Conservation (phyloP, 1,140 invertebrate species). For the Cyclina sinensis region DNA sequence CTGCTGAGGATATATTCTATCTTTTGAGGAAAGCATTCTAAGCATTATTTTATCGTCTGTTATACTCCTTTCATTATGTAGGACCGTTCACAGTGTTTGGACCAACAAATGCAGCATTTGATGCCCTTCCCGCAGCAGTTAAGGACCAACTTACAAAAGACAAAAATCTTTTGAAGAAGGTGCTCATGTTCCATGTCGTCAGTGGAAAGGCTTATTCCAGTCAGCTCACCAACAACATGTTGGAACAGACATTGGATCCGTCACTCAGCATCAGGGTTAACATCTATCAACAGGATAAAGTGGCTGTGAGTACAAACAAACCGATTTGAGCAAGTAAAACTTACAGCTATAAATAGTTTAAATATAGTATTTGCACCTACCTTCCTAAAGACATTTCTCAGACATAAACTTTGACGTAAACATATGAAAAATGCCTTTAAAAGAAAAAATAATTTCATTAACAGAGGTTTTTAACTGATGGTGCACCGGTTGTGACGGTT, state of each 20-base stretch:
- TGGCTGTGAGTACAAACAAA: constrained; percentile 35
- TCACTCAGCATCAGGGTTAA: constrained; percentile 80
- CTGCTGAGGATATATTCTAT: too few relatives aligned
- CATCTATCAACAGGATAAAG: constrained; percentile 73
- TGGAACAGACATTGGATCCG: constrained; percentile 59
- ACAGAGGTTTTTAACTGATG: background rate
- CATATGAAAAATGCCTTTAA: too few relatives aligned
- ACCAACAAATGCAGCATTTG: constrained; percentile 65
- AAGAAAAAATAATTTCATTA: background rate
- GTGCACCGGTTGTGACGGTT: constrained; percentile 78
- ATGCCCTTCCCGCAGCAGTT: constrained; percentile 42
- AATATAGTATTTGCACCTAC: too few relatives aligned
- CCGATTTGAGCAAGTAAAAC: background rate
- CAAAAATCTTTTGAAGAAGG: constrained; percentile 33
- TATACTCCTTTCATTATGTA: too few relatives aligned
- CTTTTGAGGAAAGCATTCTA: too few relatives aligned
- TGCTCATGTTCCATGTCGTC: constrained; percentile 50
- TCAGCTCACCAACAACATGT: constrained; percentile 35
- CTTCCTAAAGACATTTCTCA: too few relatives aligned
- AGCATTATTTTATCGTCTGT: too few relatives aligned
- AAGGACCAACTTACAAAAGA: constrained; percentile 34
- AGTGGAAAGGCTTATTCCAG: constrained; percentile 48
- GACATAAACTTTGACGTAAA: too few relatives aligned
- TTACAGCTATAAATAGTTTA: background rate
- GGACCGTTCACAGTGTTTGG: constrained; percentile 58